phyloP scores from a whole-genome alignment of 23 tunicate species.

The Halocynthia roretzi region DNA sequence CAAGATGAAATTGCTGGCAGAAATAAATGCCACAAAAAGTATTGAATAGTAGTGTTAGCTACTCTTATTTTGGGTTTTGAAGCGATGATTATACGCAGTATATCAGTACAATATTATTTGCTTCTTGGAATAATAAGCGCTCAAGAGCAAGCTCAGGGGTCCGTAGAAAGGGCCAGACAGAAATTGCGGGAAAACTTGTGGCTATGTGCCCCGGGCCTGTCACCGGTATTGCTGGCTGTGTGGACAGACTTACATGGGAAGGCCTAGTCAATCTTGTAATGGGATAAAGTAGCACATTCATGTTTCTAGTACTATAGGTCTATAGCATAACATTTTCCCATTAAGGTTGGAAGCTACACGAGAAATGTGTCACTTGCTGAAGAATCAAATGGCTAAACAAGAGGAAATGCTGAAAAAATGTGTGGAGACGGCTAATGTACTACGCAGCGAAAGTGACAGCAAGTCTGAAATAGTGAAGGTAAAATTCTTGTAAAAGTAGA shows the following conservation, averaged over 20 bases:
- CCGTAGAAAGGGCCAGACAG: no score
- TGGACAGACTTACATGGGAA: no score
- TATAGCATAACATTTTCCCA: neutral
- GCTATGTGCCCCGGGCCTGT: no score
- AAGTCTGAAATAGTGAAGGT: constrained; percentile 10
- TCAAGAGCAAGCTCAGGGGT: no score
- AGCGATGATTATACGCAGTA: neutral
- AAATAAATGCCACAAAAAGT: constrained; percentile 38
- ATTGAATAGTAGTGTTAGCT: neutral
- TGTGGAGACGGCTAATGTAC: neutral
- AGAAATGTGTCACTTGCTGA: constrained; percentile 44
- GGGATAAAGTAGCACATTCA: no score
- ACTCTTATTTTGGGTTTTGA: neutral
- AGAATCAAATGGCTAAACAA: constrained; percentile 33
- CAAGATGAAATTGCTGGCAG: constrained; percentile 64
- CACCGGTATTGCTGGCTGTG: no score
- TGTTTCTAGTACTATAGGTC: neutral
- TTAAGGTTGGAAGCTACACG: constrained; percentile 50
- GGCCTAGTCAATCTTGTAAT: no score
- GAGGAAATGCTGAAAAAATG: constrained; percentile 35
- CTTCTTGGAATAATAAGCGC: neutral
- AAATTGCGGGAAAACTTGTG: no score
- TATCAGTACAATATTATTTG: no score
- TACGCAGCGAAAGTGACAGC: constrained; percentile 5
- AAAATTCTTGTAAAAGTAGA: neutral